Evolutionary conservation across 1,140 invertebrate species (phyloP), one percentile per base, ranked within the genome.

Genomic region (Doryteuthis pealeii): DNA sequence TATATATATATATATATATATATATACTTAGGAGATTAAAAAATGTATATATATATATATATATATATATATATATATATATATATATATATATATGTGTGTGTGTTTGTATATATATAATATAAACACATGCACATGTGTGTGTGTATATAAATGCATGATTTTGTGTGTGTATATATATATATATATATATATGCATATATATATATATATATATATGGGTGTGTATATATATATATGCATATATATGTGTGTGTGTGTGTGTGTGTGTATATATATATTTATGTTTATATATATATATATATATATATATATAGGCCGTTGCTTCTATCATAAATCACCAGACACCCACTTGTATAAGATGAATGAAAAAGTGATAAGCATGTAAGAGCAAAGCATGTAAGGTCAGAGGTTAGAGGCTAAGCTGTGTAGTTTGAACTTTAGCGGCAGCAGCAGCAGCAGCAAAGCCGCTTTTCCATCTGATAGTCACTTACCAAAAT

Each of bases 261-360:
- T 62, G 18, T 22, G 18, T 62, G 18, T 62, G 54, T 62, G 54
- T 62, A 62, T 62, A 62, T 62, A 62, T 62, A 18, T 58, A 58
- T 58, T 5, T 58, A 18, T 58, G 26, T 58, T 5, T 58, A 58
- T 62, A 62, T 62, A 22, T 62, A 62, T 62, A 62, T 62, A 62
- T 62, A 28, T 6, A 28, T 8, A 1, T 62, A 18, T 8, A 62
- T 62, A 40, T 40, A 40, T 40, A 40, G 35, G 35, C 35, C 10
- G 35, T 5, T 40, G 10, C 10, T 40, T 10, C 10, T 40, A 40
- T 40, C 35, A 10, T 3, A 10, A 10, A 40, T 10, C 35, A 40
- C 35, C 35, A 40, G 3, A 10, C 35, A 40, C 10, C 3, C 35
- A 40, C 35, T 40, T 40, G 35, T 40, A 3, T 40, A 40, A 40